A percentile compares a stretch with the other conserved stretches of the same genome.
phyloP scores from a whole-genome alignment of 2,113 vertebrate genomes.

The Cavia porcellus region DNA sequence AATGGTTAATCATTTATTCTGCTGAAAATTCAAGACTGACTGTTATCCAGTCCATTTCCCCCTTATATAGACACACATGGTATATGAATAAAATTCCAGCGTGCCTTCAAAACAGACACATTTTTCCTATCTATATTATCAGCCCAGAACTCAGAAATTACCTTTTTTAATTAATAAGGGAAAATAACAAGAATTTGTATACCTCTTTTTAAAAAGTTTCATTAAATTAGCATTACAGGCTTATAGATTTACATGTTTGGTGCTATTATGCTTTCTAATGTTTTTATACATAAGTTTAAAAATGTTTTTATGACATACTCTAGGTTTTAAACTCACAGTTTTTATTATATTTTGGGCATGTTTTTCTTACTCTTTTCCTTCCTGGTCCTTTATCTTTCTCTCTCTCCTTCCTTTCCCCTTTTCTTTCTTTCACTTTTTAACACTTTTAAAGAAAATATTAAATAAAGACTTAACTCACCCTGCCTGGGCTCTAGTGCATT shows the following conservation, averaged over 20 bases:
- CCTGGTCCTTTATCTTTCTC: neutral
- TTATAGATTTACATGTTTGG: constrained; percentile 51
- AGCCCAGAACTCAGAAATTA: constrained; percentile 55
- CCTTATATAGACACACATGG: neutral
- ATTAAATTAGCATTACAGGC: constrained; percentile 51
- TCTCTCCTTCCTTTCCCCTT: neutral
- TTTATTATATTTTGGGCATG: neutral
- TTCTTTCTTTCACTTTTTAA: neutral
- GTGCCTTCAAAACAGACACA: constrained; percentile 38
- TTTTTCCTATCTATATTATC: constrained; percentile 55
- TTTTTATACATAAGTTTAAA: constrained; percentile 52
- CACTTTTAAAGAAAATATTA: neutral
- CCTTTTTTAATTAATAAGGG: constrained; percentile 15
- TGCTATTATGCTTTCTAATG: constrained; percentile 44
- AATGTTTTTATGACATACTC: neutral
- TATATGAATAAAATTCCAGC: constrained; percentile 1
- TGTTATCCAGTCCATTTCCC: constrained; percentile 37
- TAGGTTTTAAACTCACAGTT: constrained; percentile 22
- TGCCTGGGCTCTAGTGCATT: neutral
- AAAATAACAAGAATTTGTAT: constrained; percentile 43
- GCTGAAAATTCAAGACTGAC: constrained; percentile 47
- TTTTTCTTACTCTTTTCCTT: neutral
- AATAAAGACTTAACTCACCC: neutral
- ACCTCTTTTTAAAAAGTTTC: constrained; percentile 21
- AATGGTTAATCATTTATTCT: constrained; percentile 72